Evolutionary conservation across 2,113 vertebrate genomes (phyloP).

Genomic region (Archocentrus centrarchus): DNA sequence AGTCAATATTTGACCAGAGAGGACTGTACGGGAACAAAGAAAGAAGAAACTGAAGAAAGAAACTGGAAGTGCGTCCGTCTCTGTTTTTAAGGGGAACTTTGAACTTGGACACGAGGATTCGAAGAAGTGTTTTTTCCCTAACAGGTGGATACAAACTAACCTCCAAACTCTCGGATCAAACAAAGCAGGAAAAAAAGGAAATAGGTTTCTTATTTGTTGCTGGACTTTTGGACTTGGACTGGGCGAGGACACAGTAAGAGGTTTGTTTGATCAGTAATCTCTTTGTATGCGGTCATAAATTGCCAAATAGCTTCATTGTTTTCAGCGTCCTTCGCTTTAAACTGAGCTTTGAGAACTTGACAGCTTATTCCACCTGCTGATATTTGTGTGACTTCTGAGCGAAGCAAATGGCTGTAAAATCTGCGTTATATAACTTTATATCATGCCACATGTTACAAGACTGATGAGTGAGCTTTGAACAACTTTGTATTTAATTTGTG

Average conservation of each 20-base stretch:
- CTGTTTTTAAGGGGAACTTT: slow-evolving; percentile 32
- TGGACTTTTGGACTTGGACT: slow-evolving; percentile 76
- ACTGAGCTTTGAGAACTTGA: background rate
- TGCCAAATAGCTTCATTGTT: slow-evolving; percentile 39
- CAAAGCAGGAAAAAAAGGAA: slow-evolving; percentile 36
- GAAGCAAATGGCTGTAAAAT: background rate
- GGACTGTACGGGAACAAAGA: slow-evolving; percentile 30
- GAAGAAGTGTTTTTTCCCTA: background rate
- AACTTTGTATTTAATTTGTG: background rate
- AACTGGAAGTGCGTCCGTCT: background rate
- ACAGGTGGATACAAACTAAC: slow-evolving; percentile 66
- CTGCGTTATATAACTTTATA: slow-evolving; percentile 16
- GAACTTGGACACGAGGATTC: slow-evolving; percentile 32
- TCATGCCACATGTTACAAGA: slow-evolving; percentile 7
- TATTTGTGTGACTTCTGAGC: background rate
- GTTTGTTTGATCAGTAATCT: slow-evolving; percentile 78
- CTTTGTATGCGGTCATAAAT: slow-evolving; percentile 26
- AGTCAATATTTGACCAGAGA: slow-evolving; percentile 64
- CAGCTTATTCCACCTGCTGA: background rate
- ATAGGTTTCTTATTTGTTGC: slow-evolving; percentile 36
- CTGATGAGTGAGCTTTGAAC: background rate
- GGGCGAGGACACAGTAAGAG: slow-evolving; percentile 63
- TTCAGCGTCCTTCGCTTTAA: slow-evolving; percentile 11
- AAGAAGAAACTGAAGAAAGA: slow-evolving; percentile 18
- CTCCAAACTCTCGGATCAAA: background rate